Percentiles rank a stretch among this genome's conserved stretches.
Conservation (phyloP, 1,140 invertebrate species). For the Scaptomyza pallida region DNA sequence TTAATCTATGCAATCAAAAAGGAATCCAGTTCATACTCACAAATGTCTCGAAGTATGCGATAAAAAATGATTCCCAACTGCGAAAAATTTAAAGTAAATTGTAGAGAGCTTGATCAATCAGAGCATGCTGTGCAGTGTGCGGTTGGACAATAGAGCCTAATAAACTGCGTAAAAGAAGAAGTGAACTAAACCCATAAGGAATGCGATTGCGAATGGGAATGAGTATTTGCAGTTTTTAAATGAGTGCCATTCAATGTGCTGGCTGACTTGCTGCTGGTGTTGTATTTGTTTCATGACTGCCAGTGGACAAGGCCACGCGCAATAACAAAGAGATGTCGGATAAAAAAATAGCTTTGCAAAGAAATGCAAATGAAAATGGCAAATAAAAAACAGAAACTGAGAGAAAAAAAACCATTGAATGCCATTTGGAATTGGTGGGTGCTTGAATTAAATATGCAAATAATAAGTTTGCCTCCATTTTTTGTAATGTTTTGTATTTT, state of each 20-base stretch:
- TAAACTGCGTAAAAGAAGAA: constrained; percentile 17
- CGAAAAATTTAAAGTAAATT: constrained; percentile 1
- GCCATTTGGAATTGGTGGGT: constrained; percentile 58
- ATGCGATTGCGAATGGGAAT: constrained; percentile 9
- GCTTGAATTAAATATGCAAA: constrained; percentile 74
- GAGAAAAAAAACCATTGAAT: constrained; percentile 40
- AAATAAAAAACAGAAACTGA: constrained; percentile 49
- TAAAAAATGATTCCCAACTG: background rate
- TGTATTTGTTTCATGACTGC: constrained; percentile 30
- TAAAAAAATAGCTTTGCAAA: constrained; percentile 21
- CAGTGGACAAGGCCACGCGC: constrained; percentile 35
- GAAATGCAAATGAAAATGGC: constrained; percentile 35
- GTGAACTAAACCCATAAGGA: constrained; percentile 6
- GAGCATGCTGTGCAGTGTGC: background rate
- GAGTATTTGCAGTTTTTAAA: constrained; percentile 63
- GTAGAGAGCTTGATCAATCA: constrained; percentile 1
- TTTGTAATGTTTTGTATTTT: constrained; percentile 34
- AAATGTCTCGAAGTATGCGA: background rate
- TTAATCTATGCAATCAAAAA: background rate
- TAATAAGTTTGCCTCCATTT: constrained; percentile 25
- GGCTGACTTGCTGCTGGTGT: constrained; percentile 7
- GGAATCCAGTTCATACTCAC: background rate
- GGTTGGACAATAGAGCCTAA: constrained; percentile 28
- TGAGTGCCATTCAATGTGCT: constrained; percentile 47
- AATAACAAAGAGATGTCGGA: constrained; percentile 19